Evolutionary conservation across 1,140 invertebrate species (phyloP).

Genomic region (Aphelenchoides avenae): DNA sequence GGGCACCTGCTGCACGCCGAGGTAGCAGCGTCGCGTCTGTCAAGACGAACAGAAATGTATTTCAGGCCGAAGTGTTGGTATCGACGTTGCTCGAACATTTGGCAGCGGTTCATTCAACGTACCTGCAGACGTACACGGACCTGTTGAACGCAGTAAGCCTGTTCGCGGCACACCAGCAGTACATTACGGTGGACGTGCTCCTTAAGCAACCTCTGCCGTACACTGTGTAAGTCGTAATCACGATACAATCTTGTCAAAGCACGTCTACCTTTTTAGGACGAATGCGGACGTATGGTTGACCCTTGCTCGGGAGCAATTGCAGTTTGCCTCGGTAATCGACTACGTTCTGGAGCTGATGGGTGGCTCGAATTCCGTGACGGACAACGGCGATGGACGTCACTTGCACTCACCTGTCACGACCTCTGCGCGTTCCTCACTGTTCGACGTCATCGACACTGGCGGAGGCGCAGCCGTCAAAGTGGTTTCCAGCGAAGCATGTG

Average conservation of each 20-base stretch:
- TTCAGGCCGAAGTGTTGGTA: conserved; percentile 50
- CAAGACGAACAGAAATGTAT: too few relatives aligned
- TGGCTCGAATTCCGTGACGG: too few relatives aligned
- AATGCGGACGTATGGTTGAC: conserved; percentile 48
- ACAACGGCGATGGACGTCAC: conserved; percentile 19
- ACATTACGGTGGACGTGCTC: conserved; percentile 49
- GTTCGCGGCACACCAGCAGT: conserved; percentile 51
- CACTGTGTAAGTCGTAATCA: conserved; percentile 14
- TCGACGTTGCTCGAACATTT: conserved; percentile 49
- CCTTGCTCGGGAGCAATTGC: conserved; percentile 38
- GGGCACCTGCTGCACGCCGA: conserved; percentile 46
- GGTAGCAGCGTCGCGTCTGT: conserved; percentile 29
- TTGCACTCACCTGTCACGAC: conserved; percentile 6
- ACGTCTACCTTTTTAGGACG: conserved; percentile 29
- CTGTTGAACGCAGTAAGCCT: conserved; percentile 48
- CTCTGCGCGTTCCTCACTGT: conserved; percentile 11
- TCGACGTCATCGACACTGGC: conserved; percentile 35
- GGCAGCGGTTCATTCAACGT: conserved; percentile 36
- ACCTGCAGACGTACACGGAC: conserved; percentile 54
- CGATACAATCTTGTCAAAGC: conserved; percentile 2
- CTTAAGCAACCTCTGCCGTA: conserved; percentile 54
- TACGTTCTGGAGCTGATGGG: conserved; percentile 51
- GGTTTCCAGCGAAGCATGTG: conserved; percentile 41
- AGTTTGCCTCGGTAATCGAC: conserved; percentile 45
- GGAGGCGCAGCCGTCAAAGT: conserved; percentile 47